These are phyloP conservation scores for Austrofundulus limnaeus DNA, from an alignment of 2,113 vertebrate genomes.

Conservation along the genomic window DNA sequence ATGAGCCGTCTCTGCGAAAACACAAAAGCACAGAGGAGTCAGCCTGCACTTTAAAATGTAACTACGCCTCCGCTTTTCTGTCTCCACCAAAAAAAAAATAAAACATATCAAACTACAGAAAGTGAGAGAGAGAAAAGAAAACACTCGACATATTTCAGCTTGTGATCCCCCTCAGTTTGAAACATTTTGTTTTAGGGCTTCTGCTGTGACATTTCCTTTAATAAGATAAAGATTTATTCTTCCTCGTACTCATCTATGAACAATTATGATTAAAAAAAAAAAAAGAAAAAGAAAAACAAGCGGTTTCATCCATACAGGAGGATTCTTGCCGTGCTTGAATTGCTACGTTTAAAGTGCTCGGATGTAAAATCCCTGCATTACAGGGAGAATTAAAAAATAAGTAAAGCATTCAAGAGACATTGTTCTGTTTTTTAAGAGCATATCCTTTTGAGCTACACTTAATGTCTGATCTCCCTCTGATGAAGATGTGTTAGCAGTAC, in stretches of 20 bases:
- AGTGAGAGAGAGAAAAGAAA: not conserved
- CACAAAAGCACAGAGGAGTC: conserved; percentile 38
- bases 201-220: not conserved
- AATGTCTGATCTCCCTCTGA: conserved; percentile 77
- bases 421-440: conserved; percentile 70
- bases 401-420: conserved; percentile 37
- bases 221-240: not conserved
- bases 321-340: conserved; percentile 10
- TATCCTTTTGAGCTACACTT: conserved; percentile 78
- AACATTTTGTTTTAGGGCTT: not conserved
- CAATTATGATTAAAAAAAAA: not conserved
- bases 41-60: conserved; percentile 49
- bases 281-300: not conserved
- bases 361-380: conserved; percentile 38
- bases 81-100: conserved; percentile 35
- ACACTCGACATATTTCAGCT: conserved; percentile 24
- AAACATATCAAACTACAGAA: not conserved
- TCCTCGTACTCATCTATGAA: not conserved
- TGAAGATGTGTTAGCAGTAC: conserved; percentile 68
- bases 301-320: conserved; percentile 15
- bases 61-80: conserved; percentile 44
- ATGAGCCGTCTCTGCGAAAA: conserved; percentile 52
- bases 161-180: conserved; percentile 3
- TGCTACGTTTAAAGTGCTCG: conserved; percentile 8
- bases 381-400: conserved; percentile 49